phyloP scores from a whole-genome alignment of 2,797 vertebrate species.

The Pteropus rufus region DNA sequence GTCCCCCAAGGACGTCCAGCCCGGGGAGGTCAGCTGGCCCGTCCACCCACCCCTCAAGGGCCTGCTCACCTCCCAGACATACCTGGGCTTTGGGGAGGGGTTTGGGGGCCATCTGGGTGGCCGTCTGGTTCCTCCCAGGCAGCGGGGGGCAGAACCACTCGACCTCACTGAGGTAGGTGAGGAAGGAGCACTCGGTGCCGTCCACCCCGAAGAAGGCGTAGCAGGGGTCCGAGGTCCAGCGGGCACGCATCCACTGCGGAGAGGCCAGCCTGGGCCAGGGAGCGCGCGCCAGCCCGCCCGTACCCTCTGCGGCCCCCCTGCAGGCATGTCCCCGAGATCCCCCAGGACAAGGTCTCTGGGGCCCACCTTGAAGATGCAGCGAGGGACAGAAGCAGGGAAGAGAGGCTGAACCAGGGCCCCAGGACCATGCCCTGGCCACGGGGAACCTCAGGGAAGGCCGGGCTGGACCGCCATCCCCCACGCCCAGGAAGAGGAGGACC shows the following conservation, averaged over 20 bases:
- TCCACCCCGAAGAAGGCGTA: slow-evolving; percentile 97
- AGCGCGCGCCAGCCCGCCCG: accelerated
- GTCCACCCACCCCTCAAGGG: accelerated
- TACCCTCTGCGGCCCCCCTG: accelerated
- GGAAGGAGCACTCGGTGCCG: slow-evolving; percentile 96
- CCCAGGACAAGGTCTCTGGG: background rate
- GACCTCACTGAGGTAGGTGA: slow-evolving; percentile 96
- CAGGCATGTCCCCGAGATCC: background rate
- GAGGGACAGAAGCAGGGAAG: background rate
- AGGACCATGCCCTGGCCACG: background rate
- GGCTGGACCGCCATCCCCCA: background rate
- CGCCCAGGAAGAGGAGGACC: background rate
- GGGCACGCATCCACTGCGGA: slow-evolving; percentile 95
- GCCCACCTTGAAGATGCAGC: background rate
- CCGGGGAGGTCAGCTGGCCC: no score
- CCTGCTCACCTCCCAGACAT: background rate
- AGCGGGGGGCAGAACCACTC: slow-evolving; percentile 97
- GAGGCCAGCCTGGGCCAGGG: slow-evolving; percentile 17
- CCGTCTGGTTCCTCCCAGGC: slow-evolving; percentile 91
- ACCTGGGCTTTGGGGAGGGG: slow-evolving; percentile 87
- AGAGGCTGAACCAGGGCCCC: background rate
- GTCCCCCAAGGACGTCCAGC: background rate
- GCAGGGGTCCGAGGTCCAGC: slow-evolving; percentile 98
- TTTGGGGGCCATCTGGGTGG: slow-evolving; percentile 75
- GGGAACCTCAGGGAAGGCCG: background rate